Base-by-base conservation (phyloP, 2,888 invertebrate genomes). In the Lomographa bimaculata region DNA sequence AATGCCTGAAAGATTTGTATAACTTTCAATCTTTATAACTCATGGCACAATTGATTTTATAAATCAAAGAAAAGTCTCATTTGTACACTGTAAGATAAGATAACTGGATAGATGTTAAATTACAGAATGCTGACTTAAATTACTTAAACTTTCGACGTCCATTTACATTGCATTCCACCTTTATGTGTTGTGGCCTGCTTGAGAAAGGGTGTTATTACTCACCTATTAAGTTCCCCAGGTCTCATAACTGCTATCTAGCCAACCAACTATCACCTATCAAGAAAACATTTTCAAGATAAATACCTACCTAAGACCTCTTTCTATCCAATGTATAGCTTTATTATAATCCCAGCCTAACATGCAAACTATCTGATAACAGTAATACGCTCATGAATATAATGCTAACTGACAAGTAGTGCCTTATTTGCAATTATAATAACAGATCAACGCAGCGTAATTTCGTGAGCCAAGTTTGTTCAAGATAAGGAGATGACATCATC, bases 401-500 rank as follows among this genome's bases (percentile, higher is more conserved):
- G 26, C 14, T 20, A 17, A 40, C 29, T 14, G 18, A 11, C 30
- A 51, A 47, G 42, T 14, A 38, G 40, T 25, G 24, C 30, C 28
- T 26, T 37, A 57, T 56, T 56, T 46, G 48, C 50, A 57, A 64
- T 56, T 58, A 49, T 61, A 62, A 64, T 63, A 60, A 50, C 51
- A 43, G 60, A 57, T 52, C 60, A 64, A 57, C 55, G 53, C 54
- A 55, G 50, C 55, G 52, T 50, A 55, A 54, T 61, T 58, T 55
- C 40, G 52, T 53, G 48, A 54, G 47, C 50, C 40, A 36, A 39
- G 47, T 48, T 38, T 53, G 59, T 65, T 58, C 46, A 54, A 62
- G 68, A 66, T 67, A 70, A 63, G 59, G 46, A 54, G 64, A 79
- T 84, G 84, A 86, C 78, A 83, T 85, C 82, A 84, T 71, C 73